These are phyloP conservation scores for Aphis craccivora DNA, from an alignment of 1,140 invertebrate species.

Conservation along the genomic window DNA sequence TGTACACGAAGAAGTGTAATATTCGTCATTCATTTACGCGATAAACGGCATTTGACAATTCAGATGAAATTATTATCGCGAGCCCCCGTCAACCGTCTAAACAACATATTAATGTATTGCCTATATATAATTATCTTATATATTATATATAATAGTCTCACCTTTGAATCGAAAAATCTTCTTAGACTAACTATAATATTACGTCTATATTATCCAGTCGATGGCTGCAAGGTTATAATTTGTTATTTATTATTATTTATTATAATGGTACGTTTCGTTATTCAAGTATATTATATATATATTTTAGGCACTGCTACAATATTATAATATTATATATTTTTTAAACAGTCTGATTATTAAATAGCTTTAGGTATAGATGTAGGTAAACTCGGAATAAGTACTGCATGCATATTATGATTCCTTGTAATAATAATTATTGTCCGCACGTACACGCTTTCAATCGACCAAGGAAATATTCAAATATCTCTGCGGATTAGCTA, in stretches of 20 bases:
- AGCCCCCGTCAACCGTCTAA: not conserved
- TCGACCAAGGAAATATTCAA: not conserved
- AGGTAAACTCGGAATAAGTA: not conserved
- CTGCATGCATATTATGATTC: not conserved
- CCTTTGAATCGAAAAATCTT: not conserved
- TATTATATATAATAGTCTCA: not conserved
- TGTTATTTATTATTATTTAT: no score
- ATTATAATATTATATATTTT: not conserved
- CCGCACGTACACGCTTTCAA: not conserved
- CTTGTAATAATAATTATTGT: slow-evolving; percentile 13
- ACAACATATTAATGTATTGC: not conserved
- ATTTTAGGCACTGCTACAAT: not conserved
- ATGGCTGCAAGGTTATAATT: not conserved
- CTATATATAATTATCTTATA: not conserved
- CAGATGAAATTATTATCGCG: not conserved
- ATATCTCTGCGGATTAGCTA: not conserved
- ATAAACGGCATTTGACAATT: not conserved
- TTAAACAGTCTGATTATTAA: not conserved
- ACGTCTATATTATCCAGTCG: not conserved
- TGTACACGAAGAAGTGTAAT: not conserved
- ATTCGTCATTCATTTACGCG: not conserved
- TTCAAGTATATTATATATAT: not conserved
- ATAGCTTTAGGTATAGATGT: not conserved
- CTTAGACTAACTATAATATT: not conserved
- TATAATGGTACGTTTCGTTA: not conserved